Base-by-base conservation (phyloP, 2,888 invertebrate genomes). In the Drosophila phalerata region DNA sequence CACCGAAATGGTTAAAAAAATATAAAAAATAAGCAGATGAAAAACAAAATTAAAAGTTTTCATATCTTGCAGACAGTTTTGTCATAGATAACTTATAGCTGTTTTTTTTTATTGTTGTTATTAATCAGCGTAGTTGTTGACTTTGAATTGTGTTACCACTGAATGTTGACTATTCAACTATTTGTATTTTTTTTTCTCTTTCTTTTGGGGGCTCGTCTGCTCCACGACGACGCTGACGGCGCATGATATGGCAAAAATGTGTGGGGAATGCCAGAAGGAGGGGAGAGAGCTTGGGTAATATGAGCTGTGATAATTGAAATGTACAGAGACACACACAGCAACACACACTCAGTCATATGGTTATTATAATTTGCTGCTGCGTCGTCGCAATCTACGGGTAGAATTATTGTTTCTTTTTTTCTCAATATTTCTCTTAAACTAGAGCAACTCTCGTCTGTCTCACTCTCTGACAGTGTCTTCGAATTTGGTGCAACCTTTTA, bases 151-250 rank as follows among this genome's bases (percentile, higher is more conserved):
- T 61, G 34, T 67, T 75, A 67, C 73, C 60, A 63, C 8, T 30
- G 32, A 17, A 10, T 64, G 57, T 64, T 64, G 49, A 49, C 48
- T 45, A 38, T 52, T 55, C 51, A 37, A 58, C 60, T 55, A 25
- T 61, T 43, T 62, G n/a, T 64, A 25, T 60, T 61, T 68, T 28
- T 19, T 0, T 47, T 49, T n/a, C n/a, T n/a, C n/a, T n/a, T n/a
- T 53, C 9, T 51, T 62, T 77, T 47, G 65, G 73, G 78, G 76
- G 76, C 76, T 76, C 73, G 76, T 73, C 73, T 55, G 38, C 15
- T 13, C 17, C 55, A 22, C 15, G 22, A 42, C 45, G 42, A 53
- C 61, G 61, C 69, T 57, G 73, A 69, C 67, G 28, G 3, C 37
- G 64, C 73, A 62, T 77, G 75, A 76, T 52, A 15, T 25, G 32